These are phyloP conservation scores for Sphaerophoria taeniata DNA, from an alignment of 2,888 invertebrate species.

Conservation along the genomic window DNA sequence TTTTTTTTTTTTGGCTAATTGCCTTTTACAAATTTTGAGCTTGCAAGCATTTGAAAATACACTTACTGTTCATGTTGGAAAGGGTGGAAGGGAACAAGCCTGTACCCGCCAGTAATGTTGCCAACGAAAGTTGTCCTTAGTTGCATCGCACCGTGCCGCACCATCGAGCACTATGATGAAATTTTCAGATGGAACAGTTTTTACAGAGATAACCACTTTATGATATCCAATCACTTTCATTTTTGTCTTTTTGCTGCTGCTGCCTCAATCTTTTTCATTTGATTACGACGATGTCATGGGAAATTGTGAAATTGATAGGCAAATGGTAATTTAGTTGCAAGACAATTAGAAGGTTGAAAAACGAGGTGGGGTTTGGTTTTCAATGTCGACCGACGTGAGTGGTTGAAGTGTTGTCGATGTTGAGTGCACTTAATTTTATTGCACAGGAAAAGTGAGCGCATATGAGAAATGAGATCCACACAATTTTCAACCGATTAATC, in stretches of 20 bases:
- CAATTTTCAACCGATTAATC: too few species aligned
- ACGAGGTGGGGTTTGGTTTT: not conserved
- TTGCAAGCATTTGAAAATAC: constrained; percentile 56
- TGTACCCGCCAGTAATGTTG: constrained; percentile 30
- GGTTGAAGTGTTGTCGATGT: too few species aligned
- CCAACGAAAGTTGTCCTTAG: constrained; percentile 71
- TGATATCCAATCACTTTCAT: constrained; percentile 63
- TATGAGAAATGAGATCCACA: too few species aligned
- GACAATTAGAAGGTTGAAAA: not conserved
- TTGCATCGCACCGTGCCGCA: not conserved
- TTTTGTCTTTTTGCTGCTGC: constrained; percentile 4
- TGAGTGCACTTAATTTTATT: too few species aligned
- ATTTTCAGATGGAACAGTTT: constrained; percentile 55
- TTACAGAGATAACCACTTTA: constrained; percentile 37
- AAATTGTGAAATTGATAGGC: constrained; percentile 34
- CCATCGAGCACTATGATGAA: constrained; percentile 33
- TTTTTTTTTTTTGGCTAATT: constrained; percentile 67
- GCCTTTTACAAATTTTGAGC: constrained; percentile 58
- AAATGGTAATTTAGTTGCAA: constrained; percentile 1
- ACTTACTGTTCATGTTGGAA: constrained; percentile 30
- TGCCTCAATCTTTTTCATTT: not conserved
- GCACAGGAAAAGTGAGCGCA: too few species aligned
- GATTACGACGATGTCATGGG: constrained; percentile 6
- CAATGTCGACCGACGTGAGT: constrained; percentile 18
- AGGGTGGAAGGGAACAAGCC: constrained; percentile 26